These are phyloP conservation scores for Sphenodon punctatus DNA, from an alignment of 2,797 vertebrate species.

Conservation along the genomic window DNA sequence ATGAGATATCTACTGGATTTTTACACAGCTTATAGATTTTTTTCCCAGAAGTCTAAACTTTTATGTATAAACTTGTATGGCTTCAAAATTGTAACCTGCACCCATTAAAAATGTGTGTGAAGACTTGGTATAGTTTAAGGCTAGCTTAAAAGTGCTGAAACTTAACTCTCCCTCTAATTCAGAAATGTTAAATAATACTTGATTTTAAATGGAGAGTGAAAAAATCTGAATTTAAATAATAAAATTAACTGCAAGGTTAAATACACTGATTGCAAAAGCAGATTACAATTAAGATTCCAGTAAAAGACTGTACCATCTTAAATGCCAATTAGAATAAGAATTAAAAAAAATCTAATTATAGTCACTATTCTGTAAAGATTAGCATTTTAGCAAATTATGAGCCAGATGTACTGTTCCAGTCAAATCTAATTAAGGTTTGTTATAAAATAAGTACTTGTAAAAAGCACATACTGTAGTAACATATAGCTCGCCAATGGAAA, in stretches of 20 bases:
- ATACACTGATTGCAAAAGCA: conserved; percentile 64
- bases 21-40: conserved; percentile 64
- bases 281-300: conserved; percentile 73
- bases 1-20: conserved; percentile 67
- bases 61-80: conserved; percentile 79
- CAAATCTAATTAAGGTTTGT: conserved; percentile 54
- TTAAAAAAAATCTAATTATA: conserved; percentile 53
- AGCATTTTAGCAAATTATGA: conserved; percentile 53
- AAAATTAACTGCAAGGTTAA: conserved; percentile 56
- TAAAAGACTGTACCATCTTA: conserved; percentile 56
- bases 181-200: conserved; percentile 61
- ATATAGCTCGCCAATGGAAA: conserved; percentile 38
- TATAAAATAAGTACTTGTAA: conserved; percentile 40
- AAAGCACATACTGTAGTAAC: conserved; percentile 43
- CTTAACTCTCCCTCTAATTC: conserved; percentile 65
- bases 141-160: conserved; percentile 75
- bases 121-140: conserved; percentile 67
- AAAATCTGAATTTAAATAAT: conserved; percentile 51
- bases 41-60: conserved; percentile 68
- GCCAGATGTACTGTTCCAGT: conserved; percentile 53
- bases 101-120: conserved; percentile 58
- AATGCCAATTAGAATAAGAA: conserved; percentile 56
- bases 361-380: conserved; percentile 55
- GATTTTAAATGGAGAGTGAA: conserved; percentile 54
- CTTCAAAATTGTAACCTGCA: conserved; percentile 80